phyloP scores from a whole-genome alignment of 35 echinoderm and acorn worm species.

The Nesometra sesokonis region DNA sequence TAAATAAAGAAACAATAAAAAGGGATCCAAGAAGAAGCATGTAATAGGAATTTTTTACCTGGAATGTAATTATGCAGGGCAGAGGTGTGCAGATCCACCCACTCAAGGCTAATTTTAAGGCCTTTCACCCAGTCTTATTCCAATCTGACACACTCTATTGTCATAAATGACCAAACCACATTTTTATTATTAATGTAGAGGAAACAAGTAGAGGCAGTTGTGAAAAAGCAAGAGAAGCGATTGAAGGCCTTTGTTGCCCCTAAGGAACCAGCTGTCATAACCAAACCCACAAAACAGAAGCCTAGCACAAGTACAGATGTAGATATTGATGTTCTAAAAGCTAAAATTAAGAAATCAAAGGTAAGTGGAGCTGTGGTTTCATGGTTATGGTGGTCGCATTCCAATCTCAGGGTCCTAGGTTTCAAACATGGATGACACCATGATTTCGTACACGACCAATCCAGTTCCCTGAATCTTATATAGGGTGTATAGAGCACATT shows the following conservation, averaged over 20 bases:
- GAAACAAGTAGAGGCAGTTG: constrained; percentile 77
- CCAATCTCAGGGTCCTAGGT: no score
- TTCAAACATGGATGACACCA: no score
- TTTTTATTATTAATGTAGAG: constrained; percentile 23
- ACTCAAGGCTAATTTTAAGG: no score
- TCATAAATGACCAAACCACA: background rate
- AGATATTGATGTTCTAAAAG: constrained; percentile 64
- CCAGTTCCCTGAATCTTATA: no score
- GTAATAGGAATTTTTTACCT: background rate
- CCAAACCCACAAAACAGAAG: constrained; percentile 8
- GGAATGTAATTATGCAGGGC: background rate
- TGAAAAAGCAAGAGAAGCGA: constrained; percentile 61
- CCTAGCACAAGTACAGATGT: constrained; percentile 30
- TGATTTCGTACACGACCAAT: no score
- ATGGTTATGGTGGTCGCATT: no score
- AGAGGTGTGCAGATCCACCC: background rate
- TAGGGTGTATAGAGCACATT: no score
- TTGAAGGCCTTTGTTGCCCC: constrained; percentile 84
- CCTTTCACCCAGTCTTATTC: background rate
- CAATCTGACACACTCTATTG: background rate
- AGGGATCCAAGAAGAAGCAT: no score
- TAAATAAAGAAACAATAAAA: no score
- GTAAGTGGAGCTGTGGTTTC: no score
- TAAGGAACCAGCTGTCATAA: constrained; percentile 40
- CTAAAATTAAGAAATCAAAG: constrained; percentile 90